A percentile compares a stretch with the other conserved stretches of the same genome.
Evolutionary conservation across 2,113 vertebrate species (phyloP).

Genomic region (Numenius arquata): DNA sequence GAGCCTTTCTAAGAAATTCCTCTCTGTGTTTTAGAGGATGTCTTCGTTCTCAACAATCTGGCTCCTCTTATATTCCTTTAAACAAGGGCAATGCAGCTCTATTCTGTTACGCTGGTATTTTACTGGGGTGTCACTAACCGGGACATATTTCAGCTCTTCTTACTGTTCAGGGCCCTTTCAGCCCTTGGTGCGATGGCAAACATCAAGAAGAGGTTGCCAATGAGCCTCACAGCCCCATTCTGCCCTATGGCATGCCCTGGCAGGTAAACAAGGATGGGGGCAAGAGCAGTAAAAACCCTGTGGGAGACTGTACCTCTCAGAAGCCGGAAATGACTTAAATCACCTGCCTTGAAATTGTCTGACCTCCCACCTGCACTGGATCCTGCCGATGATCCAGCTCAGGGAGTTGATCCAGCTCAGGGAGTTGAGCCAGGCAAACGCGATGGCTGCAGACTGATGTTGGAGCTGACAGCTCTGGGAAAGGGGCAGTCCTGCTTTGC

Average conservation of each 20-base stretch:
- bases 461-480: neutral
- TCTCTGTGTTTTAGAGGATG: neutral
- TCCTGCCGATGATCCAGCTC: neutral
- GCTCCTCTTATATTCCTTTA: neutral
- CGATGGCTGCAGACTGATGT: neutral
- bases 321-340: neutral
- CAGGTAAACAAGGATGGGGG: neutral
- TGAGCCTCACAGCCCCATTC: rapidly evolving
- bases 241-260: neutral
- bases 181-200: neutral
- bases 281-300: neutral
- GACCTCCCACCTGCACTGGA: neutral
- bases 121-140: neutral
- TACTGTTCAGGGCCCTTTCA: neutral
- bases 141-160: neutral
- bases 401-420: neutral
- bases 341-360: neutral
- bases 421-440: rapidly evolving
- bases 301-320: neutral
- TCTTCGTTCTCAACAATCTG: neutral
- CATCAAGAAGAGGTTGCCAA: neutral
- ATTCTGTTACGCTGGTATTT: neutral
- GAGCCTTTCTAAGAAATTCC: neutral
- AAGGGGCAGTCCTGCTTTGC: neutral
- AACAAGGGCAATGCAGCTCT: neutral